Conservation (phyloP, 2,797 vertebrate species). For the Trichosurus vulpecula region DNA sequence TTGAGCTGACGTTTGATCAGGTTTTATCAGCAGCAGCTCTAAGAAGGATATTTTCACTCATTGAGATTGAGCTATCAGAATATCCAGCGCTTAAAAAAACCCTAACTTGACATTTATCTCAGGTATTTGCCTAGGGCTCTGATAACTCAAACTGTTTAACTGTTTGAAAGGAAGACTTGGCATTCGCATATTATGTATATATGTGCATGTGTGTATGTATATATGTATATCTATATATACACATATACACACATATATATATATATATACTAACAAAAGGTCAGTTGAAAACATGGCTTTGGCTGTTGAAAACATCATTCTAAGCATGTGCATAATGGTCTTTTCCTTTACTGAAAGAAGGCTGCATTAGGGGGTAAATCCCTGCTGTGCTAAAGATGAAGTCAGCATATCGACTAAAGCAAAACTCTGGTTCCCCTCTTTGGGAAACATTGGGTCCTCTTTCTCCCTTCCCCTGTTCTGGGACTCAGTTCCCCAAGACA, state of each 20-base stretch:
- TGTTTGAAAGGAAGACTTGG: conserved; percentile 1
- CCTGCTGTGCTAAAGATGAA: not conserved
- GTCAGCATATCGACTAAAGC: not conserved
- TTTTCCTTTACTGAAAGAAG: conserved; percentile 15
- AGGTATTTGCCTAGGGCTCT: not conserved
- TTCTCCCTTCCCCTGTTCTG: not conserved
- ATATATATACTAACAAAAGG: conserved; percentile 1
- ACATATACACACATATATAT: no score
- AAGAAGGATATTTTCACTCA: not conserved
- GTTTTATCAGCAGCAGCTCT: not conserved
- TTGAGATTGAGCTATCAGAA: not conserved
- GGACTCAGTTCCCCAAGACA: not conserved
- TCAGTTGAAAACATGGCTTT: not conserved
- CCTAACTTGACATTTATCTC: no score
- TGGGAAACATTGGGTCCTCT: not conserved
- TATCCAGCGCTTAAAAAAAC: not conserved
- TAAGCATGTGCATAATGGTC: not conserved
- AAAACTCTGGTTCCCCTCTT: not conserved
- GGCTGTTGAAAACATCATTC: conserved; percentile 15
- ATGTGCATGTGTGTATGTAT: not conserved
- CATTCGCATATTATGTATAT: not conserved
- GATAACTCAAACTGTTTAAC: not conserved
- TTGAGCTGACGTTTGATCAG: not conserved
- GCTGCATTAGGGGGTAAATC: no score
- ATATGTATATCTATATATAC: not conserved